Evolutionary conservation across 2,888 invertebrate species (phyloP), one percentile per base, ranked within the genome.

Genomic region (Eutolmus rufibarbis): DNA sequence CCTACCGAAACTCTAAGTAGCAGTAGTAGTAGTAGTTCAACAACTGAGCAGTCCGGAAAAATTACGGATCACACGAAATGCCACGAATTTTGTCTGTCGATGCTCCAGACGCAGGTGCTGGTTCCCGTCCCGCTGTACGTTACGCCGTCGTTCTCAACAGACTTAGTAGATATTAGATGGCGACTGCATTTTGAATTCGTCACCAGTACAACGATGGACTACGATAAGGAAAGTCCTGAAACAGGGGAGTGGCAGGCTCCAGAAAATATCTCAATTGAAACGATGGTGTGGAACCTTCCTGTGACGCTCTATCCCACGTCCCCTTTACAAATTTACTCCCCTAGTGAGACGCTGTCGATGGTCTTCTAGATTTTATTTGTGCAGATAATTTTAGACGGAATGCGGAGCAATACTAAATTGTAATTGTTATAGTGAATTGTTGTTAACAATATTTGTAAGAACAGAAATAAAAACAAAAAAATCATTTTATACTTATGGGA

Each of bases 281-380:
- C 99, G 0, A 98, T 99, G 98, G 96, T 98, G 16, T 99, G 99
- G 99, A 98, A 99, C 93, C 94, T 99, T 86, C 98, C 99, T 0
- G 96, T 99, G 86, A 97, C 97, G 91, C 95, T 99, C 88, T 98
- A 97, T 93, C 97, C 99, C 0, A 97, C 98, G 7, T 95, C 97
- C 89, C 98, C 98, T 0, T 94, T 95, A 89, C 96, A 96, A 91
- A 96, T 97, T 31, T 95, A 74, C 74, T 43, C 79, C 12, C 87
- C 87, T 19, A 78, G 57, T 40, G 78, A 76, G 28, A 43, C 77
- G 28, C 57, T 77, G 37, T 86, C 86, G n/a, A 46, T 85, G 74
- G 85, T 46, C 2, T 16, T 85, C 7, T 74, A 85, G 46, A 43
- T 16, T 34, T 74, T 85, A 23, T n/a, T 37, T 84, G 12, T n/a